Evolutionary conservation across 2,797 vertebrate species (phyloP).

Genomic region (Perodicticus potto): DNA sequence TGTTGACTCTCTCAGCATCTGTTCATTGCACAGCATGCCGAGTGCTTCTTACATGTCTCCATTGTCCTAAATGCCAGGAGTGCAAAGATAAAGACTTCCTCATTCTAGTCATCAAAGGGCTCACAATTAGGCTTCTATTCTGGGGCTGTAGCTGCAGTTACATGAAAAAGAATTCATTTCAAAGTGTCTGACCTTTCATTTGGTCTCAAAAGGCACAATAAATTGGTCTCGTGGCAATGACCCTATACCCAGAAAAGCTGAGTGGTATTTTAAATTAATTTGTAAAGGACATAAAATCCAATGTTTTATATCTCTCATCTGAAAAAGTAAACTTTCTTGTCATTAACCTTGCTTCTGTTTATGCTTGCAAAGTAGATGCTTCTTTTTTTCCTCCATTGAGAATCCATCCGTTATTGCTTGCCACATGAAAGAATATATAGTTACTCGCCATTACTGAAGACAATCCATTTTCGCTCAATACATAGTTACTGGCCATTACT

Average conservation of each 20-base stretch:
- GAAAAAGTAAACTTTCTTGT: slow-evolving; percentile 23
- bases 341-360: slow-evolving; percentile 40
- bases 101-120: background rate
- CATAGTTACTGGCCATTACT: background rate
- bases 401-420: background rate
- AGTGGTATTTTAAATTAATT: background rate
- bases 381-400: background rate
- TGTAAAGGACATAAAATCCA: background rate
- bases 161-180: background rate
- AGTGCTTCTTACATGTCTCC: background rate
- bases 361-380: background rate
- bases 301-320: background rate
- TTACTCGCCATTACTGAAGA: background rate
- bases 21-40: background rate
- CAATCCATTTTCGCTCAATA: background rate
- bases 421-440: background rate
- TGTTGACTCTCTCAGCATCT: background rate
- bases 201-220: background rate
- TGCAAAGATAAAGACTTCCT: background rate
- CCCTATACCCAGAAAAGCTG: background rate
- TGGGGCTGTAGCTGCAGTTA: background rate
- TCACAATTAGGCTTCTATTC: background rate
- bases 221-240: background rate
- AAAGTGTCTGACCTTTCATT: background rate
- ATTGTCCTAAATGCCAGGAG: background rate